A percentile compares a stretch with the other conserved stretches of the same genome.
Conservation (phyloP, 2,797 vertebrate genomes). For the Sardinella longiceps region DNA sequence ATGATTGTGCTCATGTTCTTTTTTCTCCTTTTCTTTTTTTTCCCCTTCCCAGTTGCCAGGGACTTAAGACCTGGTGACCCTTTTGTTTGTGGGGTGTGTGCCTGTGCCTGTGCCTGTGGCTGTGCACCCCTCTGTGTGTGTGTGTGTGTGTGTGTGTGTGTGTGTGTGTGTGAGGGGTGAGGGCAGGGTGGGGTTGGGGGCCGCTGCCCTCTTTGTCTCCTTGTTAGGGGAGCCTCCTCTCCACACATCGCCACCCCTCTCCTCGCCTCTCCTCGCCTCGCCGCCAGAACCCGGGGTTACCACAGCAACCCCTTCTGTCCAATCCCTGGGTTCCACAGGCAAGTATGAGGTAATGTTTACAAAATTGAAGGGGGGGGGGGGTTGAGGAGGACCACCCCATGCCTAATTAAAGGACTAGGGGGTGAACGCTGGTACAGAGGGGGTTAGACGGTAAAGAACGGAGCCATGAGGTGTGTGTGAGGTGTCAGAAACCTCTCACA, state of each 20-base stretch:
- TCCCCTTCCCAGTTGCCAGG: conserved; percentile 69
- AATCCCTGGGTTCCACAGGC: conserved; percentile 38
- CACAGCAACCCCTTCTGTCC: conserved; percentile 65
- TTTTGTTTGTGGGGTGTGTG: conserved; percentile 74
- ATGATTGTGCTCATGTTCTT: conserved; percentile 70
- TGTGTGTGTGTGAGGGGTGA: too few species aligned
- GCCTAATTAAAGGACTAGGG: conserved; percentile 58
- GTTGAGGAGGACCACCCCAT: conserved; percentile 45
- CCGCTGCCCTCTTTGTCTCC: conserved; percentile 75
- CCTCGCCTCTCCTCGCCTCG: too few species aligned
- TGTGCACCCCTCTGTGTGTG: too few species aligned
- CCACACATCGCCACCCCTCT: too few species aligned
- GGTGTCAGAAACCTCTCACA: too few species aligned
- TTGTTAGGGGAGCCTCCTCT: conserved; percentile 74
- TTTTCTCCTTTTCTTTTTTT: conserved; percentile 19
- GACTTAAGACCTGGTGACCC: conserved; percentile 69
- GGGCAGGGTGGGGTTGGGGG: conserved; percentile 52
- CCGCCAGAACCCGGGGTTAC: conserved; percentile 64
- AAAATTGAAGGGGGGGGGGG: background rate
- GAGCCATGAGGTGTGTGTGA: conserved; percentile 48
- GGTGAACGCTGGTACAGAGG: conserved; percentile 48
- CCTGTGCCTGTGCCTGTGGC: too few species aligned
- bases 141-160: too few species aligned
- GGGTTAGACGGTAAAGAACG: conserved; percentile 43
- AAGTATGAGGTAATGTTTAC: conserved; percentile 61